These are phyloP conservation scores for Pentamera pediparva DNA, from an alignment of 53 echinoderm and acorn worm genomes.

Conservation along the genomic window DNA sequence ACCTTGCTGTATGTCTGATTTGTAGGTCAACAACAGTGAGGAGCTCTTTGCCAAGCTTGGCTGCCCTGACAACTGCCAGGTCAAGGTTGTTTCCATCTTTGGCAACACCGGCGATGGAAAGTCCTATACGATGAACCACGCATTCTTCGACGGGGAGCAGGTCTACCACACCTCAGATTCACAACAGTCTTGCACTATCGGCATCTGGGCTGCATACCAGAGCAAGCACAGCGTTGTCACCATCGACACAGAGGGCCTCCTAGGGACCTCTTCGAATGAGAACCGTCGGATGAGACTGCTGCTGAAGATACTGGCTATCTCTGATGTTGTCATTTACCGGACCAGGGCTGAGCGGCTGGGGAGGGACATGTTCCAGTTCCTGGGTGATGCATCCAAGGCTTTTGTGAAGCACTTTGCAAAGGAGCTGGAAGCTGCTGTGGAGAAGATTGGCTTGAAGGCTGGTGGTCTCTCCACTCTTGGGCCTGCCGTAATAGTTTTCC, in stretches of 20 bases:
- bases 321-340: slow-evolving; percentile 91
- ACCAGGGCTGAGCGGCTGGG: slow-evolving; percentile 85
- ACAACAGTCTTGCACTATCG: slow-evolving; percentile 93
- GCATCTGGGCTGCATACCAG: slow-evolving; percentile 91
- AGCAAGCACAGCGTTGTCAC: slow-evolving; percentile 53
- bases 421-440: slow-evolving; percentile 59
- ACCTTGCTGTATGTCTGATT: neutral
- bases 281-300: slow-evolving; percentile 83
- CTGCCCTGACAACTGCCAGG: slow-evolving; percentile 45
- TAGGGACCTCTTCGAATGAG: slow-evolving; percentile 77
- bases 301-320: slow-evolving; percentile 85
- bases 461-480: slow-evolving; percentile 71
- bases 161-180: slow-evolving; percentile 75
- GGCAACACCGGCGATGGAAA: slow-evolving; percentile 97
- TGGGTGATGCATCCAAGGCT: slow-evolving; percentile 84
- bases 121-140: slow-evolving; percentile 89
- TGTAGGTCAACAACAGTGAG: slow-evolving; percentile 56
- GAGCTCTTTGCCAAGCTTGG: slow-evolving; percentile 55
- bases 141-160: slow-evolving; percentile 79
- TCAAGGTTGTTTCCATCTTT: slow-evolving; percentile 93
- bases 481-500: slow-evolving; percentile 89
- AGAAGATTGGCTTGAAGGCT: slow-evolving; percentile 51
- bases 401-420: slow-evolving; percentile 69
- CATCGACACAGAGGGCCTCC: slow-evolving; percentile 85
- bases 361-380: slow-evolving; percentile 81